These are phyloP conservation scores for Heptranchias perlo DNA, from an alignment of 2,113 vertebrate genomes.

Conservation along the genomic window DNA sequence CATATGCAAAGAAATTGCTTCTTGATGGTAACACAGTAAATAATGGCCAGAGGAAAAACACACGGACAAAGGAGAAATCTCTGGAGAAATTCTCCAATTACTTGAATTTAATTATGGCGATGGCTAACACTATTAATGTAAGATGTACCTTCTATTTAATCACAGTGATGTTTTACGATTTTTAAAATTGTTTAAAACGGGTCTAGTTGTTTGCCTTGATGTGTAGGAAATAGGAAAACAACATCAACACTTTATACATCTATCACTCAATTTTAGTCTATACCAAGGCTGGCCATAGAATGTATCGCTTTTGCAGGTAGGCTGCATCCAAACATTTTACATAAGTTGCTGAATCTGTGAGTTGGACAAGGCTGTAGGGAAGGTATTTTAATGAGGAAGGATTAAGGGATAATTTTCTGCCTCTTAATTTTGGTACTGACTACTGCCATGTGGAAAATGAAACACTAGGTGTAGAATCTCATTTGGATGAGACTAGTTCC, in stretches of 20 bases:
- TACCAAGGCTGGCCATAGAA: background rate
- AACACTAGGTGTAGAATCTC: background rate
- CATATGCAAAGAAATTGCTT: background rate
- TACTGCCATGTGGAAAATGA: background rate
- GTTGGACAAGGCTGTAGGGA: background rate
- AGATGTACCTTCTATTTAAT: background rate
- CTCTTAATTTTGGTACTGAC: background rate
- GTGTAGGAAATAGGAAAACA: background rate
- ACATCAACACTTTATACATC: background rate
- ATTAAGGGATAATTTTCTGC: background rate
- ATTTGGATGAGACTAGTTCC: background rate
- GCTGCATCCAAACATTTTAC: background rate
- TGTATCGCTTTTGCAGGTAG: background rate
- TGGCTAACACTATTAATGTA: background rate
- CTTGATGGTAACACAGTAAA: background rate
- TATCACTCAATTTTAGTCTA: background rate
- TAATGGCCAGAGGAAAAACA: background rate
- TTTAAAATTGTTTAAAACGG: background rate
- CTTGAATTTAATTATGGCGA: background rate
- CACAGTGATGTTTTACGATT: background rate
- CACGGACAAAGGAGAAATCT: background rate
- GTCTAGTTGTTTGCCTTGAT: background rate
- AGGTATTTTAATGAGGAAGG: background rate
- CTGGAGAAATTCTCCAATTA: background rate
- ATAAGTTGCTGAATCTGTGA: background rate